phyloP scores from a whole-genome alignment of 2,888 invertebrate genomes.

The Blera fallax region DNA sequence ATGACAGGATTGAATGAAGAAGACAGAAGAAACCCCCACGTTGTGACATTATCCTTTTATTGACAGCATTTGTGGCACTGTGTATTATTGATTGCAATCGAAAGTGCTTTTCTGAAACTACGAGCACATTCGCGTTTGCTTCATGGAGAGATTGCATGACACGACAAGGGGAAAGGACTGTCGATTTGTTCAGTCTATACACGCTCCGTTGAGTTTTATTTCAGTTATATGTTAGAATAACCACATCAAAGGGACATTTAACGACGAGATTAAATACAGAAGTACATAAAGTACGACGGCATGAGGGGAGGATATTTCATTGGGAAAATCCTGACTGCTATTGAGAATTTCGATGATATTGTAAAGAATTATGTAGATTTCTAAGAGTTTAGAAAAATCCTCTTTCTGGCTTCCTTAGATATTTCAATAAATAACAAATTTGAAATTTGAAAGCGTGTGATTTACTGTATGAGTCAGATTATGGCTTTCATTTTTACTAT shows the following conservation, averaged over 20 bases:
- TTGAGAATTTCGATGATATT: background rate
- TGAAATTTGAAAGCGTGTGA: background rate
- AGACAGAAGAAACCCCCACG: conserved; percentile 39
- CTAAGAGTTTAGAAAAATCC: background rate
- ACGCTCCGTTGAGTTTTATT: conserved; percentile 56
- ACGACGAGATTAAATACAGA: conserved; percentile 45
- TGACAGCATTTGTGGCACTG: conserved; percentile 62
- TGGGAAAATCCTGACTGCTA: background rate
- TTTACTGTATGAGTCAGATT: background rate
- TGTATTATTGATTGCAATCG: conserved; percentile 68
- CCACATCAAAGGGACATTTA: conserved; percentile 68
- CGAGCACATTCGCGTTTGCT: background rate
- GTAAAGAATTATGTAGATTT: conserved; percentile 12
- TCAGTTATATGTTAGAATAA: conserved; percentile 46
- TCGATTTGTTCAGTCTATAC: conserved; percentile 48
- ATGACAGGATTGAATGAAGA: conserved; percentile 37
- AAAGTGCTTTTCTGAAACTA: conserved; percentile 57
- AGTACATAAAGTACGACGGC: conserved; percentile 3
- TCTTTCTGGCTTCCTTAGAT: background rate
- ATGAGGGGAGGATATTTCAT: background rate
- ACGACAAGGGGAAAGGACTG: conserved; percentile 36
- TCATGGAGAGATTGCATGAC: background rate
- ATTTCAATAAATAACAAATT: background rate
- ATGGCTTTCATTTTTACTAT: background rate
- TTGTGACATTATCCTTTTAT: conserved; percentile 67